Conservation (phyloP, 2,113 vertebrate genomes). For the Rhinichthys klamathensis region DNA sequence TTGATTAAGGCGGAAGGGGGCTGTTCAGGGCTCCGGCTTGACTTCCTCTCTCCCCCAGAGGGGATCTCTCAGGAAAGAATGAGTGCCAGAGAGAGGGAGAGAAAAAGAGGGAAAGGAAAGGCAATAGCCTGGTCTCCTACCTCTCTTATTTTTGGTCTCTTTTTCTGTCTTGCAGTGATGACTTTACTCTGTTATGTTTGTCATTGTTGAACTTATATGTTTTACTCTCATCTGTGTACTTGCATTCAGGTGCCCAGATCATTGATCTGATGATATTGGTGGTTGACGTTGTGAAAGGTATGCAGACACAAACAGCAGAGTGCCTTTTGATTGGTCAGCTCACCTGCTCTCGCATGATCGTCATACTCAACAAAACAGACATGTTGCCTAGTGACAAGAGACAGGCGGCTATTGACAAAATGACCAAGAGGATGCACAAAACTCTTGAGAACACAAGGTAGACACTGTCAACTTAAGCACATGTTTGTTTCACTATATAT, state of each 20-base stretch:
- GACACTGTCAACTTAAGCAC: neutral
- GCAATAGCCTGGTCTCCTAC: slow-evolving; percentile 17
- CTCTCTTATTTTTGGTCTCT: slow-evolving; percentile 21
- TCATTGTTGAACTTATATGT: neutral
- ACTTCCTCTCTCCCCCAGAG: slow-evolving; percentile 72
- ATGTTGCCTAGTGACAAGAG: slow-evolving; percentile 87
- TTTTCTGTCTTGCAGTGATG: slow-evolving; percentile 48
- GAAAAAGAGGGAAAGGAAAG: slow-evolving; percentile 70
- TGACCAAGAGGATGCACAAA: slow-evolving; percentile 96
- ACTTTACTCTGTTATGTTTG: neutral
- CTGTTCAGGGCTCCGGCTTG: slow-evolving; percentile 65
- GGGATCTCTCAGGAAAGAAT: slow-evolving; percentile 72
- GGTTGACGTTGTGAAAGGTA: slow-evolving; percentile 95
- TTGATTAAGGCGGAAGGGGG: slow-evolving; percentile 71
- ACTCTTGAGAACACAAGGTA: slow-evolving; percentile 95
- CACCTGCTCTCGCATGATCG: slow-evolving; percentile 92
- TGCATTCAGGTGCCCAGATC: slow-evolving; percentile 89
- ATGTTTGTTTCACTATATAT: neutral
- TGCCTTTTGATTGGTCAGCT: slow-evolving; percentile 97
- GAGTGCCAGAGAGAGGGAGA: slow-evolving; percentile 68
- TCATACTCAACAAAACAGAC: slow-evolving; percentile 95
- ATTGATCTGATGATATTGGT: slow-evolving; percentile 98
- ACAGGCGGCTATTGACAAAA: slow-evolving; percentile 88
- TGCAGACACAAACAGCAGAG: slow-evolving; percentile 98
- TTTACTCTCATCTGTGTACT: slow-evolving; percentile 2